Evolutionary conservation across 2,888 invertebrate genomes (phyloP), one percentile per base, ranked within the genome.

Genomic region (Cepaea hortensis): DNA sequence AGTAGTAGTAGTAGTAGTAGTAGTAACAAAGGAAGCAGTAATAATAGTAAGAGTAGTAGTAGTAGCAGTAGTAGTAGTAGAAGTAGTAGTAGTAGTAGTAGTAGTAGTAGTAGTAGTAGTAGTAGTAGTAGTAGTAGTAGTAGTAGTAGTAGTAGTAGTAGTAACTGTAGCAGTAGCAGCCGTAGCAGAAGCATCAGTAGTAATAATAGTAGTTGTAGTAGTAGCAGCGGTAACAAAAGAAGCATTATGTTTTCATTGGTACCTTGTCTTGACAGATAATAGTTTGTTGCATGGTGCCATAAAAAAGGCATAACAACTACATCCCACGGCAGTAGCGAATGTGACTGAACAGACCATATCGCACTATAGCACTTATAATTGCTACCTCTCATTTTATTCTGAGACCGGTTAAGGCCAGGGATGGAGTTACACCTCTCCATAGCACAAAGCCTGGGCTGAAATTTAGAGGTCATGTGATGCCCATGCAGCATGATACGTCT

Each of bases 91-190:
- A 68, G 68, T 68, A 68, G 68, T 68, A 68, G 68, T 68, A 68
- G 68, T 68, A 68, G 68, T 68, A 68, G 68, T 68, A 68, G 68
- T 68, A 68, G 68, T 68, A 68, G 68, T 68, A 68, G 68, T 68
- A 68, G 68, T 68, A 68, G 68, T 68, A 68, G 68, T 68, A 68
- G 68, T 68, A 68, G 68, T 68, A 68, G 68, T 68, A 68, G 68
- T 68, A 68, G 68, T 68, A 68, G 68, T 68, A 68, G 68, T 68
- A 18, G 68, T 68, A 18, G 68, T 68, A 68, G 68, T 68, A 68
- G 68, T 18, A 68, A 15, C 11, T 55, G 68, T 68, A 15, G 68
- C 20, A 68, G 68, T 68, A 68, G 68, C 13, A 18, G 68, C 13
- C 4, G 68, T 68, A 68, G 68, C 13, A 68, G 68, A 11, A 68